These are phyloP conservation scores for Hepsetus odoe DNA, from an alignment of 2,113 vertebrate genomes.

Conservation along the genomic window DNA sequence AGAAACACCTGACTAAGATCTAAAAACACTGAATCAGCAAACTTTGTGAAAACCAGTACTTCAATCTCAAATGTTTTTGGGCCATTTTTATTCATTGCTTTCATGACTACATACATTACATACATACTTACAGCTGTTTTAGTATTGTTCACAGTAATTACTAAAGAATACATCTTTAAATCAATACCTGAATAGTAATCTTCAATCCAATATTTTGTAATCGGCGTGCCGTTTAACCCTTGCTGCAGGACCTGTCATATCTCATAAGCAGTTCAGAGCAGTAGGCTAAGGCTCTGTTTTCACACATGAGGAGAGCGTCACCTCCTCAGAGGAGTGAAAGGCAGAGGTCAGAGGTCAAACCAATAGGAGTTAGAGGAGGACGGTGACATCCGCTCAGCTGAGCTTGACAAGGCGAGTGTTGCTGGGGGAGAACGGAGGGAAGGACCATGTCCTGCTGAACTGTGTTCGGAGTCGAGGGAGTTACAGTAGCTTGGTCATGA, in stretches of 20 bases:
- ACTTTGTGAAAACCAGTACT: too few species aligned
- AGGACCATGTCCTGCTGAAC: constrained; percentile 72
- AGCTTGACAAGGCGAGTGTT: constrained; percentile 70
- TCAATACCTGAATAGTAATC: not conserved
- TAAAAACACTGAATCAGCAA: too few species aligned
- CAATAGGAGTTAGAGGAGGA: constrained; percentile 70
- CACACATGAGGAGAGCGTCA: constrained; percentile 60
- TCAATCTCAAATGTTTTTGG: too few species aligned
- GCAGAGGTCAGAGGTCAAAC: constrained; percentile 73
- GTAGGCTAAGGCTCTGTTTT: constrained; percentile 59
- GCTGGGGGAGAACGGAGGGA: constrained; percentile 68
- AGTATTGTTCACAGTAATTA: too few species aligned
- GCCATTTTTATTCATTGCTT: not conserved
- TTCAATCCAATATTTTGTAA: not conserved
- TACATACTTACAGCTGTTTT: too few species aligned
- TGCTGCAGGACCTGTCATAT: not conserved
- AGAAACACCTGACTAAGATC: too few species aligned
- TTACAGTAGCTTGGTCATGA: constrained; percentile 35
- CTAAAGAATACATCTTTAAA: not conserved
- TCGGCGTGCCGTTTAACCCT: constrained; percentile 23
- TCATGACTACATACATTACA: too few species aligned
- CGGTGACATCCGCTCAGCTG: constrained; percentile 66
- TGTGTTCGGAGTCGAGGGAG: constrained; percentile 58
- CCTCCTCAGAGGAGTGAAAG: constrained; percentile 60
- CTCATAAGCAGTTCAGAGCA: constrained; percentile 43